phyloP scores from a whole-genome alignment of 2,113 vertebrate genomes.

The Xenus cinereus region DNA sequence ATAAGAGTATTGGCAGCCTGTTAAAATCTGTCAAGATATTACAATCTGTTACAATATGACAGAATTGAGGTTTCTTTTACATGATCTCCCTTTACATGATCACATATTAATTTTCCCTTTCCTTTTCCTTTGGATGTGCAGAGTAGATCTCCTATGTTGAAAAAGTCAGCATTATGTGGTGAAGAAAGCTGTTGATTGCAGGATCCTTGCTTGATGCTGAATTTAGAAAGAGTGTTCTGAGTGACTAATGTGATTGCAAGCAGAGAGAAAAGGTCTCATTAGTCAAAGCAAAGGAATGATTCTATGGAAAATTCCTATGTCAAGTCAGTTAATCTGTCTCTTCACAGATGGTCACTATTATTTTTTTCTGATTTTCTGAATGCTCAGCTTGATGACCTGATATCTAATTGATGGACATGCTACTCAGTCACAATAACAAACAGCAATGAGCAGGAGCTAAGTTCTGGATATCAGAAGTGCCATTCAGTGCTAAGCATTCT shows the following conservation, averaged over 20 bases:
- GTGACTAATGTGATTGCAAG: constrained; percentile 40
- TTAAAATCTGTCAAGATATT: neutral
- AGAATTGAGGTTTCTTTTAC: neutral
- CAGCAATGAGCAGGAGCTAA: neutral
- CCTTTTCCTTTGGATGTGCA: neutral
- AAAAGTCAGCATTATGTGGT: neutral
- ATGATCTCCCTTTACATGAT: neutral
- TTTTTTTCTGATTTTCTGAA: neutral
- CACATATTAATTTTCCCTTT: neutral
- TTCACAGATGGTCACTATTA: neutral
- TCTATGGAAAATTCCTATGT: constrained; percentile 29
- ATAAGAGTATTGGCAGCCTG: neutral
- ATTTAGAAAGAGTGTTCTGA: constrained; percentile 18
- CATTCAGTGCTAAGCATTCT: accelerated
- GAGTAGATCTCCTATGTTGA: neutral
- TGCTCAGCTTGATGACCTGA: neutral
- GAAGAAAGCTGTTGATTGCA: constrained; percentile 7
- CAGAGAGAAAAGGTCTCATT: constrained; percentile 35
- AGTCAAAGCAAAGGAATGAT: constrained; percentile 2
- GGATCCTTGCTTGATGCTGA: neutral
- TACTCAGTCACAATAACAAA: neutral
- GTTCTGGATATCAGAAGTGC: neutral
- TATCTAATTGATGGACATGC: neutral
- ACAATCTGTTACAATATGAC: neutral
- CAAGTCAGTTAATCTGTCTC: neutral